phyloP scores from a whole-genome alignment of 64 coral and sea anemone species.

The Montipora foliosa region DNA sequence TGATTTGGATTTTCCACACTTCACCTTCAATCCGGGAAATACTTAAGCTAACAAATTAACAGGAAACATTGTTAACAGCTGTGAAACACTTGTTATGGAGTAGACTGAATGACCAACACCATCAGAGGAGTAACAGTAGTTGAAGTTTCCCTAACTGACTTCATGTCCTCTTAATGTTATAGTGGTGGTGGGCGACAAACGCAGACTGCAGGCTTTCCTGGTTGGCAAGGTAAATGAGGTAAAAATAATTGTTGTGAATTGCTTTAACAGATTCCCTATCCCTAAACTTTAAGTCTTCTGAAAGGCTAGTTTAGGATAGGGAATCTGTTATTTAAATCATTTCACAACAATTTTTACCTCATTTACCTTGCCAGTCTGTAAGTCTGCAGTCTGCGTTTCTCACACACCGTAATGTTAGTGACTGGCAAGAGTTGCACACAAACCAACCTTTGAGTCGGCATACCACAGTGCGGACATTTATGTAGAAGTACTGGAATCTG shows the following conservation, averaged over 20 bases:
- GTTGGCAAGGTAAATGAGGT: no score
- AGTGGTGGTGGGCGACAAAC: conserved; percentile 1
- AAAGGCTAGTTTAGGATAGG: background rate
- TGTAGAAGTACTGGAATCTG: conserved; percentile 27
- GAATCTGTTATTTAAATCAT: conserved; percentile 15
- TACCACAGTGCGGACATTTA: conserved; percentile 35
- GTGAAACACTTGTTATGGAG: background rate
- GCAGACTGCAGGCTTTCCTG: background rate
- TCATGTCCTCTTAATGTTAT: conserved; percentile 21
- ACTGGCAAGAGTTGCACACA: background rate
- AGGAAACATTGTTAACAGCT: conserved; percentile 17
- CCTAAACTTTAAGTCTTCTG: conserved; percentile 11
- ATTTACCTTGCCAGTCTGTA: no score
- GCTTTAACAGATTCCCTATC: conserved; percentile 2
- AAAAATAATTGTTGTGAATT: background rate
- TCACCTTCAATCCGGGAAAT: conserved; percentile 9
- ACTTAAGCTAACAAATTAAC: background rate
- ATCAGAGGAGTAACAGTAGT: conserved; percentile 13
- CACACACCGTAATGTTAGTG: background rate
- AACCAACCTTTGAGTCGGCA: background rate
- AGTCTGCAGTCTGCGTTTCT: no score
- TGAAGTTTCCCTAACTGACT: background rate
- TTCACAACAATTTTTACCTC: background rate
- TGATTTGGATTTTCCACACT: conserved; percentile 7
- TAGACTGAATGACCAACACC: conserved; percentile 19